These are phyloP conservation scores for Bicyclus anynana DNA, from an alignment of 1,140 invertebrate genomes.

Conservation along the genomic window DNA sequence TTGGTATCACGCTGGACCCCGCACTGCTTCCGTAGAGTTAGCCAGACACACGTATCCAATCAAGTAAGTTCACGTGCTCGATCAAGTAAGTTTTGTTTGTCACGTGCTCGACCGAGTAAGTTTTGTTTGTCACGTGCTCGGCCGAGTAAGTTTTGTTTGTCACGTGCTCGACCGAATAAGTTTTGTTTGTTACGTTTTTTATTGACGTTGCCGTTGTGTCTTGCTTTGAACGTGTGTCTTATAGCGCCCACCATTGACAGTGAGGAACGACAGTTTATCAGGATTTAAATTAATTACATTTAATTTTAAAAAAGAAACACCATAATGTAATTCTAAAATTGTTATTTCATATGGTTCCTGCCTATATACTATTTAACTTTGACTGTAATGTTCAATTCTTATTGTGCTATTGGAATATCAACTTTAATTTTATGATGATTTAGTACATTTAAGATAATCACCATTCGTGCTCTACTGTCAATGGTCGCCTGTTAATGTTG, in stretches of 20 bases:
- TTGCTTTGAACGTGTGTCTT: constrained; percentile 41
- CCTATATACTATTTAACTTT: too few relatives aligned
- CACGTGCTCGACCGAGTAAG: constrained; percentile 33
- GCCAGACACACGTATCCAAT: constrained; percentile 40
- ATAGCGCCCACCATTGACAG: background rate
- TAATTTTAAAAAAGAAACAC: too few relatives aligned
- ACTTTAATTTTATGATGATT: too few relatives aligned
- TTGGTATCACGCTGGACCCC: constrained; percentile 82
- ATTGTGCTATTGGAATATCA: too few relatives aligned
- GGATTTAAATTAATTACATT: too few relatives aligned
- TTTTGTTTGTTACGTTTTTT: constrained; percentile 33
- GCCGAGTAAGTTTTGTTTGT: constrained; percentile 42
- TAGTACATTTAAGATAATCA: too few relatives aligned
- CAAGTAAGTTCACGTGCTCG: constrained; percentile 40
- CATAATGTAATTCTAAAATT: too few relatives aligned
- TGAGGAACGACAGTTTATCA: too few relatives aligned
- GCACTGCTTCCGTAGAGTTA: constrained; percentile 33
- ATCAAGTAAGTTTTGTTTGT: constrained; percentile 42
- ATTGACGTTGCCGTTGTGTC: constrained; percentile 27
- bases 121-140: constrained; percentile 33
- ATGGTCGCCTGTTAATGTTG: too few relatives aligned
- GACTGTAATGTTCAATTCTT: too few relatives aligned
- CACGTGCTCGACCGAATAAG: constrained; percentile 32
- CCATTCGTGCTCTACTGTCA: too few relatives aligned
- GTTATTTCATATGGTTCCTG: too few relatives aligned